Conservation (phyloP, 2,888 invertebrate genomes). For the Dicycla oo region DNA sequence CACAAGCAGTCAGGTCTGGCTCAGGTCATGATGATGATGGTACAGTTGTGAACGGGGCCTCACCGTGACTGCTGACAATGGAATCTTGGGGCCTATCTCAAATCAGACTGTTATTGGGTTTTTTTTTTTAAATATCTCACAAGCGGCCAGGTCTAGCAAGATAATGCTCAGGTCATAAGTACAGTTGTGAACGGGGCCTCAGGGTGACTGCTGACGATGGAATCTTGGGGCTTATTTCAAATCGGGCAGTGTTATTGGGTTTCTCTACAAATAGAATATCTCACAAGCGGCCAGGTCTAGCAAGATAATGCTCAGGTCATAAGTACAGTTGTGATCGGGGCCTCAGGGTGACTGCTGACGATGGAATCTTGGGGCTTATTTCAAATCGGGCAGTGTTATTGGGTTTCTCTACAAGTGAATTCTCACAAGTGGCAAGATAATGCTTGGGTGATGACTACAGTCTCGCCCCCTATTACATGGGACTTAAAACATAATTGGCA, state of each 20-base stretch:
- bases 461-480: neutral
- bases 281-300: neutral
- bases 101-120: neutral
- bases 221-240: neutral
- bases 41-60: too few species aligned
- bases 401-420: neutral
- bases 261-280: neutral
- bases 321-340: too few species aligned
- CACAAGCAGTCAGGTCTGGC: neutral
- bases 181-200: too few species aligned
- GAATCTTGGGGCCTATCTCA: neutral
- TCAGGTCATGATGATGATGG: too few species aligned
- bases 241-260: neutral
- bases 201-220: neutral
- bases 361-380: neutral
- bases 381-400: neutral
- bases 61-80: neutral
- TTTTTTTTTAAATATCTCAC: neutral
- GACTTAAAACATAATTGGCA: neutral
- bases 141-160: neutral
- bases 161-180: too few species aligned
- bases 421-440: neutral
- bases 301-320: too few species aligned
- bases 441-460: neutral
- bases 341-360: too few species aligned